Percentiles rank a stretch among this genome's conserved stretches.
Evolutionary conservation across 2,888 invertebrate genomes (phyloP).

Genomic region (Hydriomena furcata): DNA sequence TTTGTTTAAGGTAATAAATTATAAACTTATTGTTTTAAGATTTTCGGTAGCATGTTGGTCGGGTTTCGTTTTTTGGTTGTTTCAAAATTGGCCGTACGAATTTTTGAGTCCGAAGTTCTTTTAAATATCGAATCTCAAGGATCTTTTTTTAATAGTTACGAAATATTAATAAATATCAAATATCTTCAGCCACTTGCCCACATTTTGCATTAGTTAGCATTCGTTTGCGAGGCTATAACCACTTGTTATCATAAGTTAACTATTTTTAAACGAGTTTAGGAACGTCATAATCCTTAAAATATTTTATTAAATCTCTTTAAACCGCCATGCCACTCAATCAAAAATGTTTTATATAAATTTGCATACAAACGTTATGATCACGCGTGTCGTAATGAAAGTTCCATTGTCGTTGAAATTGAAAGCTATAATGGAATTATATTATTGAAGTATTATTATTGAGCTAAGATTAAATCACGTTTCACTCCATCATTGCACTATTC

Average conservation of each 20-base stretch:
- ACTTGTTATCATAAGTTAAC: too few species aligned
- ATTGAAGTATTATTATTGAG: constrained; percentile 18
- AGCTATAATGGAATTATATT: constrained; percentile 28
- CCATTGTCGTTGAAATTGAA: constrained; percentile 31
- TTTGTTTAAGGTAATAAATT: constrained; percentile 41
- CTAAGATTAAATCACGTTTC: constrained; percentile 30
- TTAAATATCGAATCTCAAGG: too few species aligned
- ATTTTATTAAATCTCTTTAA: too few species aligned
- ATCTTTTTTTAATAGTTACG: too few species aligned
- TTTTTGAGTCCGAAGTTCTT: too few species aligned
- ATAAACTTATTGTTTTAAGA: constrained; percentile 42
- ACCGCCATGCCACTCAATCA: not conserved
- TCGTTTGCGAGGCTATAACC: too few species aligned
- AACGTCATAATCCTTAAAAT: too few species aligned
- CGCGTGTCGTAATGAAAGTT: constrained; percentile 14
- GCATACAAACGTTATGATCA: constrained; percentile 9
- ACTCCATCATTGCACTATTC: not conserved
- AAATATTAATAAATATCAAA: too few species aligned
- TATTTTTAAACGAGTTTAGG: too few species aligned
- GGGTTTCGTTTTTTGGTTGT: constrained; percentile 1
- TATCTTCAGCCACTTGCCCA: too few species aligned
- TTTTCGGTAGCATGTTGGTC: constrained; percentile 32
- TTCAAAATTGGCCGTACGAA: not conserved
- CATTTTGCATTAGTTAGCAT: too few species aligned
- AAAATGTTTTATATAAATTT: constrained; percentile 5